Base-by-base conservation (phyloP, 1,140 invertebrate species). In the Dreissena rostriformis region DNA sequence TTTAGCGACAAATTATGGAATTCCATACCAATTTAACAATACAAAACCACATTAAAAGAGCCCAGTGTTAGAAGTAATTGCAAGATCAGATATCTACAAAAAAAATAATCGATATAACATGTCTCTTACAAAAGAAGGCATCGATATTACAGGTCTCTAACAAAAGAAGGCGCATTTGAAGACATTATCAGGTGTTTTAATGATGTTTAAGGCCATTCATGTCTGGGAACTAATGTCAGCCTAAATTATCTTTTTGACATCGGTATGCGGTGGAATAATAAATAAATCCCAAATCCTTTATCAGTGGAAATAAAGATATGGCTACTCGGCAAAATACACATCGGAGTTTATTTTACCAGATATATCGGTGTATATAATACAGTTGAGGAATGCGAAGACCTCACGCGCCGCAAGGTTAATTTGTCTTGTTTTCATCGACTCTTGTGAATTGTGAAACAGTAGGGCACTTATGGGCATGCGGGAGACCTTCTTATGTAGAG, bases 201-300 rank as follows among this genome's bases (percentile, higher is more conserved):
- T 78, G 53, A 52, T 26, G 52, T 28, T 55, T 71, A 53, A 66
- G 53, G 67, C 67, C 29, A 66, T 67, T 55, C 17, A 55, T 63
- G 22, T 28, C 39, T 76, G 49, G 61, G 6, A 63, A 51, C 26
- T 68, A 67, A 53, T 22, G 22, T 53, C 66, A n/a, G 65, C 24
- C 22, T 26, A 12, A 24, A 15, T 57, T 51, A 66, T 24, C 22
- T 39, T 71, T 71, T 14, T 68, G 65, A 71, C 66, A 57, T 29
- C 24, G 77, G 77, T 68, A 79, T 79, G 77, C 29, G 52, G 24
- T 61, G 57, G 65, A 70, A 49, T 66, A 79, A 71, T 28, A 70
- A 53, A 68, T 70, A 70, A 79, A 8, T 55, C 22, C 49, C 26
- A 67, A 79, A 65, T 52, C 70, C 49, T 70, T 79, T 51, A 52